phyloP scores from a whole-genome alignment of 2,797 vertebrate species.

The Xenops minutus region DNA sequence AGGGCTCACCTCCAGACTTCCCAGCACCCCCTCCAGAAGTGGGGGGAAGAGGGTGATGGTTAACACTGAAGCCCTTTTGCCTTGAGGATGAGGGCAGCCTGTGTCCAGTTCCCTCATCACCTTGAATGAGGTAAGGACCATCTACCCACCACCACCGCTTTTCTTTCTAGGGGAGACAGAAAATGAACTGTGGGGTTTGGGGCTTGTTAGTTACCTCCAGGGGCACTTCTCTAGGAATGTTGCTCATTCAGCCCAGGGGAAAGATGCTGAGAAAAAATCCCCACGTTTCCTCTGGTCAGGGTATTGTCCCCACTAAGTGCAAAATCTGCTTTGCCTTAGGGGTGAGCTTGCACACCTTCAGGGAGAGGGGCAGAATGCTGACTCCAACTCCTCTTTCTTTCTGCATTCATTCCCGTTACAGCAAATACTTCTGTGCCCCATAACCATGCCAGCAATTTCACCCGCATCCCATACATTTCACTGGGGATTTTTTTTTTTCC shows the following conservation, averaged over 20 bases:
- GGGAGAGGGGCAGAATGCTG: neutral
- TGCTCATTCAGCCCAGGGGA: neutral
- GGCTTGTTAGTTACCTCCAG: neutral
- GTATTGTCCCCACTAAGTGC: neutral
- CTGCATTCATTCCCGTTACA: neutral
- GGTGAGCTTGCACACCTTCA: neutral
- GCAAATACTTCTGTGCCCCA: neutral
- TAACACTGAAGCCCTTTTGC: neutral
- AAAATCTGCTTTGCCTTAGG: neutral
- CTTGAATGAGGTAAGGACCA: neutral
- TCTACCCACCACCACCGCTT: neutral
- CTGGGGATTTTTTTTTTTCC: neutral
- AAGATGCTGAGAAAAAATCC: neutral
- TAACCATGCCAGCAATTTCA: neutral
- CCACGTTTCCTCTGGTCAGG: neutral
- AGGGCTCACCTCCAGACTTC: neutral
- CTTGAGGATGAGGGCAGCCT: neutral
- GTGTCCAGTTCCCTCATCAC: neutral
- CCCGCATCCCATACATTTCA: neutral
- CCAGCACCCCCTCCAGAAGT: neutral
- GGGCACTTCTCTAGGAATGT: neutral
- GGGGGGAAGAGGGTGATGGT: neutral
- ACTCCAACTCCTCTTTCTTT: neutral
- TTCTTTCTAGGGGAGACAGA: neutral
- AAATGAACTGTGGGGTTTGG: accelerated